Evolutionary conservation across 2,888 invertebrate species (phyloP), one percentile per base, ranked within the genome.

Genomic region (Heliconius hortense): DNA sequence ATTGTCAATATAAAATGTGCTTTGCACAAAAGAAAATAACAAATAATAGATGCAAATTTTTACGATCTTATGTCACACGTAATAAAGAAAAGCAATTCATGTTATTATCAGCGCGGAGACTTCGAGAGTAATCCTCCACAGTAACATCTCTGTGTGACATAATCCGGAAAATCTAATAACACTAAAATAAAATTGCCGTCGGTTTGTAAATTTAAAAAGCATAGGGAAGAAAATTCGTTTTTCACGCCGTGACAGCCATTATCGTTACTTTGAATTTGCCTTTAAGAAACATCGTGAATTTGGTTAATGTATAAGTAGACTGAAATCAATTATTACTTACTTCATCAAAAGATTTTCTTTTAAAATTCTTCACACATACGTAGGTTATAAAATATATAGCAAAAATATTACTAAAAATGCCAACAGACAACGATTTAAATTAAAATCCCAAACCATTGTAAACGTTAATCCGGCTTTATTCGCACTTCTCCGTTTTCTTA

Each of bases 161-260:
- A 93, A 94, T 88, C 93, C 92, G 92, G 91, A 92, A 94, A 94
- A 92, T 93, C 92, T 93, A 92, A 94, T 94, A 93, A 93, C 94
- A 94, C 93, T 94, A 94, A 94, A 94, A 93, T 92, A 92, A 90
- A 93, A 94, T 94, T 94, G 94, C 93, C 83, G 86, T 87, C 89
- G 90, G 91, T 93, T 93, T 93, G 93, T 91, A 92, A 91, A 92
- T 93, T 93, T 90, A 90, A 90, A 92, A 91, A 85, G 89, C 87
- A 90, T 85, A 89, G 91, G 92, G 91, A 90, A 89, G 90, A 88
- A 90, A 91, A 91, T 92, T 92, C 91, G 91, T 90, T 93, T 92
- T 89, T 86, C 87, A 88, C 89, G 84, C 88, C 90, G 84, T 88
- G 90, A 89, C 90, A 89, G 86, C 90, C 91, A 91, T 91, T 92